A percentile compares a stretch with the other conserved stretches of the same genome.
These are phyloP conservation scores for Peribatodes rhomboidaria DNA, from an alignment of 2,888 invertebrate species.

Conservation along the genomic window DNA sequence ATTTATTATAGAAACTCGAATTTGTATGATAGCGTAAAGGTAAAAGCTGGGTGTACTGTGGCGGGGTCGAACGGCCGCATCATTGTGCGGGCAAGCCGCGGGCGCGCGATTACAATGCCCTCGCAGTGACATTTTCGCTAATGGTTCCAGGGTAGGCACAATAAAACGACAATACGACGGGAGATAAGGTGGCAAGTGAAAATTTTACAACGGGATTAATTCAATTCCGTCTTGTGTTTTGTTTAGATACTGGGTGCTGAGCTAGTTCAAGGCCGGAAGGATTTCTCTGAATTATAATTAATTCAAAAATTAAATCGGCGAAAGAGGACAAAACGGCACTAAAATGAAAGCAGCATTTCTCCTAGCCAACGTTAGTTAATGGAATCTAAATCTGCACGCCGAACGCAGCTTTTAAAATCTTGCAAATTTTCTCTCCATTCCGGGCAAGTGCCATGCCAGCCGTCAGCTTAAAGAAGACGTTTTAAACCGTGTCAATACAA, in stretches of 20 bases:
- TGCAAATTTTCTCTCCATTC: not conserved
- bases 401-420: too few species aligned
- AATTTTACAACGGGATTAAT: constrained; percentile 84
- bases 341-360: not conserved
- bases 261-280: constrained; percentile 26
- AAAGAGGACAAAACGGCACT: not conserved
- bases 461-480: constrained; percentile 20
- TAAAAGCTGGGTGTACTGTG: constrained; percentile 72
- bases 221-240: constrained; percentile 66
- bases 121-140: constrained; percentile 86
- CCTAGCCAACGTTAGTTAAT: too few species aligned
- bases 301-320: not conserved
- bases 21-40: constrained; percentile 83
- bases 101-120: constrained; percentile 81
- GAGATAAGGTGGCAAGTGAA: constrained; percentile 86
- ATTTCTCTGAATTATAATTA: constrained; percentile 5
- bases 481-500: constrained; percentile 30
- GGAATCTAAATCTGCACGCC: too few species aligned
- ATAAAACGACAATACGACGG: constrained; percentile 85
- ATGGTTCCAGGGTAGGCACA: constrained; percentile 85
- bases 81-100: constrained; percentile 81
- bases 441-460: not conserved
- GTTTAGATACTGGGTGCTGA: constrained; percentile 48
- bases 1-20: constrained; percentile 82
- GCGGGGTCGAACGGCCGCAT: constrained; percentile 79